Evolutionary conservation across 2,113 vertebrate genomes (phyloP), one percentile per base, ranked within the genome.

Genomic region (Equus quagga): DNA sequence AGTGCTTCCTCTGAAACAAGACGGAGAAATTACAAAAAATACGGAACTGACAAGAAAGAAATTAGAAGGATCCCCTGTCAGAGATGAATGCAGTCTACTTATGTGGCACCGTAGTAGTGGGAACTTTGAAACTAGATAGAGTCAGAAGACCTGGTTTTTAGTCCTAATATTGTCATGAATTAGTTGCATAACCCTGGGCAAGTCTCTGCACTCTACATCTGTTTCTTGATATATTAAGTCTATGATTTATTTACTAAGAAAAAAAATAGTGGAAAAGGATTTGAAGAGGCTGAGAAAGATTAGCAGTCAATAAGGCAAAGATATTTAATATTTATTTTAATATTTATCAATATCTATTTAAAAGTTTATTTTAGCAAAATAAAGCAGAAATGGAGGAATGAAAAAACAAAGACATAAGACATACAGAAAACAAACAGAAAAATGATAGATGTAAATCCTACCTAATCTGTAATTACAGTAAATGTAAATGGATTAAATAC

Each of bases 261-360:
- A 82, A 88, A 80, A 70, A 11, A 62, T n/a, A 46, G 46, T 85
- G 17, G 31, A 85, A 44, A 96, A 64, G 24, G 44, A 49, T 87
- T 91, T 86, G 49, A 88, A 90, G 54, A 92, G n/a, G 51, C 56
- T 69, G 51, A 94, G 67, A 70, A 94, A 65, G 8, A 54, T 21
- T 76, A 46, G 46, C 62, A 90, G 28, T 41, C 64, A 60, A 76
- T n/a, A 89, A 8, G 41, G 44, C 7, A 93, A 96, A 80, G 15
- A 73, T 58, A 82, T 54, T 86, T 58, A 86, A 75, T 62, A 89
- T 54, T 5, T 73, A 49, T 81, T 83, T 82, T 76, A 58, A 60
- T 60, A 49, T 82, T 92, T 75, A 75, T 23, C 75, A 56, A 19
- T 81, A 24, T 73, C 17, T 81, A 23, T 56, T 92, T 62, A 80